Percentiles rank a stretch among this genome's conserved stretches.
These are phyloP conservation scores for Oryctes rhinoceros DNA, from an alignment of 1,140 invertebrate species.

Conservation along the genomic window DNA sequence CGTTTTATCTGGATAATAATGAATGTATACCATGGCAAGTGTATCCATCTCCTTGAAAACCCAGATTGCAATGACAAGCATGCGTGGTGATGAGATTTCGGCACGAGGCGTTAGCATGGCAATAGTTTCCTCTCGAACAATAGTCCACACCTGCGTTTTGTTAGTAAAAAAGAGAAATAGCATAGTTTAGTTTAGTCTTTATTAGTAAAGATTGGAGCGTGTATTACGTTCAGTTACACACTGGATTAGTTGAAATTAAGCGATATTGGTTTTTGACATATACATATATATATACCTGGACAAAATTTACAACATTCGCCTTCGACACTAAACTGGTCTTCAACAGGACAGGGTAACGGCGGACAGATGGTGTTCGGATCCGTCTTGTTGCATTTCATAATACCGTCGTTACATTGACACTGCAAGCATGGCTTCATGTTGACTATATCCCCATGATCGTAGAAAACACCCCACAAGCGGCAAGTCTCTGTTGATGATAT, in stretches of 20 bases:
- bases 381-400: slow-evolving; percentile 78
- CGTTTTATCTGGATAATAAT: slow-evolving; percentile 1
- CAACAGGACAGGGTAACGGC: slow-evolving; percentile 77
- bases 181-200: slow-evolving; percentile 48
- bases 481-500: slow-evolving; percentile 73
- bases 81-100: slow-evolving; percentile 85
- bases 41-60: slow-evolving; percentile 82
- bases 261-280: background rate
- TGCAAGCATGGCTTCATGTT: slow-evolving; percentile 77
- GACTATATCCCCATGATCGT: slow-evolving; percentile 83
- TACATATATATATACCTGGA: slow-evolving; percentile 83
- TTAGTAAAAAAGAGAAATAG: slow-evolving; percentile 29
- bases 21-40: slow-evolving; percentile 63
- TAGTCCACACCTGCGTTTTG: slow-evolving; percentile 79
- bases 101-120: slow-evolving; percentile 84
- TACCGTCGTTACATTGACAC: slow-evolving; percentile 81
- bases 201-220: slow-evolving; percentile 15
- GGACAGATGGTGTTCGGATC: slow-evolving; percentile 82
- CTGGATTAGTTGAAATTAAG: slow-evolving; percentile 10
- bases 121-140: slow-evolving; percentile 84
- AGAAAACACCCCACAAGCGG: slow-evolving; percentile 76
- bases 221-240: background rate
- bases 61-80: slow-evolving; percentile 83
- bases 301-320: slow-evolving; percentile 92
- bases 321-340: slow-evolving; percentile 80